phyloP scores from a whole-genome alignment of 2,797 vertebrate genomes.

The Aldrovandia affinis region DNA sequence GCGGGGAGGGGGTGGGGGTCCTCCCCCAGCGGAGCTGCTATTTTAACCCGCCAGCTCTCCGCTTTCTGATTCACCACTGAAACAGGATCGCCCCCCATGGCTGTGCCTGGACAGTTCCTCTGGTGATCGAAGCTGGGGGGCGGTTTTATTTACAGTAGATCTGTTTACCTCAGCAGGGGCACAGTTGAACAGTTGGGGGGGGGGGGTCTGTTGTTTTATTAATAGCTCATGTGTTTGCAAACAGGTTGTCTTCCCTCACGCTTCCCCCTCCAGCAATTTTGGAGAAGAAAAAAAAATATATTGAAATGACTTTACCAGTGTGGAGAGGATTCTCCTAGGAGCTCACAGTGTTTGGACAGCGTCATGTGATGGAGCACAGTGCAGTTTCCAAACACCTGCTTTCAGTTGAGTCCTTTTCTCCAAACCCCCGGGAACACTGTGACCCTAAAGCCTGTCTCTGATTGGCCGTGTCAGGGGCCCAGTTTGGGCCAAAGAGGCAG shows the following conservation, averaged over 20 bases:
- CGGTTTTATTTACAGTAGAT: conserved; percentile 64
- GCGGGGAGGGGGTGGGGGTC: background rate
- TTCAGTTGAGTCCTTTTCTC: background rate
- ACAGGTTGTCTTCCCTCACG: conserved; percentile 14
- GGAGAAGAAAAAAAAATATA: background rate
- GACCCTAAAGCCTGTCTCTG: background rate
- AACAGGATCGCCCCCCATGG: conserved; percentile 61
- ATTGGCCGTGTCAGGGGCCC: background rate
- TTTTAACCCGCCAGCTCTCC: conserved; percentile 54
- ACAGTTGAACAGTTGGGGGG: background rate
- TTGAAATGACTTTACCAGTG: background rate
- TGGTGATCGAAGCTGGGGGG: conserved; percentile 19
- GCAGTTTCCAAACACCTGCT: background rate
- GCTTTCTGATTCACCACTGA: conserved; percentile 63
- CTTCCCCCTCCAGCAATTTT: too few relatives aligned
- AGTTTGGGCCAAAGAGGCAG: background rate
- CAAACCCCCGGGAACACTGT: background rate
- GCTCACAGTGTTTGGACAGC: background rate
- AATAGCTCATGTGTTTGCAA: conserved; percentile 57
- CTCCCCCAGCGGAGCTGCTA: background rate
- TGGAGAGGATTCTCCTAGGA: background rate
- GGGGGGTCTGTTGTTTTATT: conserved; percentile 38
- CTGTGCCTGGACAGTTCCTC: conserved; percentile 36
- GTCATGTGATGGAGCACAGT: background rate
- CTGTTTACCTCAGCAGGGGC: conserved; percentile 33